These are phyloP conservation scores for Micrasema minimum DNA, from an alignment of 1,140 invertebrate species.

Conservation along the genomic window DNA sequence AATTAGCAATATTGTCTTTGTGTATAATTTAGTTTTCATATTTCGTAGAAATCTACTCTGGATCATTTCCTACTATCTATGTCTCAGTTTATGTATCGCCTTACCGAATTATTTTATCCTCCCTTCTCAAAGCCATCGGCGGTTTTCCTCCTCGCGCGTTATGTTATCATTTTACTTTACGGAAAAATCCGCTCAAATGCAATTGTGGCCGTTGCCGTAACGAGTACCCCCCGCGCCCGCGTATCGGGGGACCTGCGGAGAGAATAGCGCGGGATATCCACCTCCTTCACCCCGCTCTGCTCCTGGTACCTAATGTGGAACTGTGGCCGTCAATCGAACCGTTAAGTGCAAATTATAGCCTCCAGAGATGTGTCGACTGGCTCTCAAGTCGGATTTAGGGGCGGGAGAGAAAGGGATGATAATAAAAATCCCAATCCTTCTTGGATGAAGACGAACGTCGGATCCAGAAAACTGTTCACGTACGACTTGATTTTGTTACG, in stretches of 20 bases:
- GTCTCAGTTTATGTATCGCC: not conserved
- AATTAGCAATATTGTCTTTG: too few relatives aligned
- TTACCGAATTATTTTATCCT: conserved; percentile 41
- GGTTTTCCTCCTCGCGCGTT: conserved; percentile 36
- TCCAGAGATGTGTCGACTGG: conserved; percentile 37
- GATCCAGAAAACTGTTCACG: conserved; percentile 19
- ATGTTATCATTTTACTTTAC: conserved; percentile 13
- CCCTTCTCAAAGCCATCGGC: conserved; percentile 41
- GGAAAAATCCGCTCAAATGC: conserved; percentile 49
- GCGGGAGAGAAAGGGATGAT: conserved; percentile 1
- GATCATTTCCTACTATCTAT: too few relatives aligned
- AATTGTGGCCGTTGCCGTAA: conserved; percentile 48
- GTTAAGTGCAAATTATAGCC: conserved; percentile 54
- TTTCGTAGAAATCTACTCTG: too few relatives aligned
- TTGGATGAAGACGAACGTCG: conserved; percentile 24
- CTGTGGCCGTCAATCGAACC: conserved; percentile 49
- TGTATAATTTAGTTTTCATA: too few relatives aligned
- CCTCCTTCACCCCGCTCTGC: conserved; percentile 2
- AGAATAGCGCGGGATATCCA: conserved; percentile 1
- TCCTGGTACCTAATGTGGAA: conserved; percentile 29
- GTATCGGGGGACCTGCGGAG: not conserved
- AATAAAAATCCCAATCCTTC: conserved; percentile 21
- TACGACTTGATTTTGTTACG: conserved; percentile 23
- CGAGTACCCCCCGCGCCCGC: conserved; percentile 27
- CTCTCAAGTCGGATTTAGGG: not conserved